Base-by-base conservation (phyloP, 2,797 vertebrate species). In the Erithacus rubecula region DNA sequence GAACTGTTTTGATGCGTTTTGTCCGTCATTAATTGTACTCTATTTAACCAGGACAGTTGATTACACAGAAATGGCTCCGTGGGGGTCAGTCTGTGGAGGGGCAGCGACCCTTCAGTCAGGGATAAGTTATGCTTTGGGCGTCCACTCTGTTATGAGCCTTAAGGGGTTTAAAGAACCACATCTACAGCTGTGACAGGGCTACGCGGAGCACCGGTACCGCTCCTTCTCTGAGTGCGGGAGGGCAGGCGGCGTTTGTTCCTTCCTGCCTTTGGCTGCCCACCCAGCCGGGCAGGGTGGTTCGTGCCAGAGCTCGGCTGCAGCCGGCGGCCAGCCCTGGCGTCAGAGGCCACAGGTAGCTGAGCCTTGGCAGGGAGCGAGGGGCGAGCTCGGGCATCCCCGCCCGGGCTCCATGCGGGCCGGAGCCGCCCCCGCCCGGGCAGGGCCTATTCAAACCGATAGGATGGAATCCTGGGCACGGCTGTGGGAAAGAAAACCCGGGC, bases 141-240 rank as follows among this genome's bases (percentile, higher is more conserved):
- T 55, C 7, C 30, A 18, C 32, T 68, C 37, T 55, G 23, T 62
- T 65, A 46, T 2, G 24, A 76, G 23, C 39, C 41, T 37, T 27
- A n/a, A 39, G 12, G 34, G 55, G 23, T 43, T 47, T 41, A 49
- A 63, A 72, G 26, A 59, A 5, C 2, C 1, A 3, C 9, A 24
- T 83, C 34, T 77, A 2, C 29, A n/a, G 24, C 20, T 68, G 34
- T 67, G 47, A 12, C 52, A 34, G 49, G 34, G 39, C 34, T 46
- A 2, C 46, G 5, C 0, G 14, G 64, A 21, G 17, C 27, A 4
- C 7, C 0, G 5, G 12, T 6, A 3, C 16, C 3, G 32, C 23
- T 47, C 17, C 16, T n/a, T 23, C 39, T 18, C 11, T 1, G 1
- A 7, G 8, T 1, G 8, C 0, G 3, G 17, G 26, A 7, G 22